Evolutionary conservation across 2,888 invertebrate genomes (phyloP), one percentile per base, ranked within the genome.

Genomic region (Sacculina carcini): DNA sequence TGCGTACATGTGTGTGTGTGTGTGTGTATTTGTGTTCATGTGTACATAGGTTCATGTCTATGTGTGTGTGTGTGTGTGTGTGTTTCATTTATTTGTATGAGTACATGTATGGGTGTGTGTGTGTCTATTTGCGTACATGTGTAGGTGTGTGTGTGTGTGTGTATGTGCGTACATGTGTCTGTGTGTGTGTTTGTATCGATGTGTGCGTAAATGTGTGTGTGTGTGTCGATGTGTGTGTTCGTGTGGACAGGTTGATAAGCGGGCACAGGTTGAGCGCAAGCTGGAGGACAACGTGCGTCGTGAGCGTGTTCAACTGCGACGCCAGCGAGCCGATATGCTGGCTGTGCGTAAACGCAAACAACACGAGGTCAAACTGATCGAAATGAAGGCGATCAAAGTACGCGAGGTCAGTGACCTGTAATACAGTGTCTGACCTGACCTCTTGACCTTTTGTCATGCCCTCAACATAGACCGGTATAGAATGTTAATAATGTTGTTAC

Each of bases 211-310:
- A 29, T 6, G 16, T 44, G 21, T 54, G 19, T 31, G 34, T 31
- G 34, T 32, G n/a, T 32, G n/a, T 32, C 19, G 6, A 6, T 36
- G 5, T 36, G 12, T 36, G 3, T 5, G 5, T 16, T 4, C 19
- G 7, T 9, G 7, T 14, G 16, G 53, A 3, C 60, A 79, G 78
- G 84, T 80, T 62, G 78, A 81, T 52, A 84, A 82, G 64, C 75
- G 84, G 59, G 77, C 77, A 9, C 79, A 80, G 69, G 81, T 96
- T 7, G 94, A 96, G 67, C 79, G 81, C 53, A 86, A 89, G 65
- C 74, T 96, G 54, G 94, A 96, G 63, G 84, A 87, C 62, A 85
- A 84, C 61, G 85, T 85, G 52, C 74, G 80, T 51, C 72, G 77
- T 61, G 87, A 92, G 62, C 81, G 80, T 57, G 87, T 86, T 62